These are phyloP conservation scores for Mionectes macconnelli DNA, from an alignment of 2,113 vertebrate species.

Conservation along the genomic window DNA sequence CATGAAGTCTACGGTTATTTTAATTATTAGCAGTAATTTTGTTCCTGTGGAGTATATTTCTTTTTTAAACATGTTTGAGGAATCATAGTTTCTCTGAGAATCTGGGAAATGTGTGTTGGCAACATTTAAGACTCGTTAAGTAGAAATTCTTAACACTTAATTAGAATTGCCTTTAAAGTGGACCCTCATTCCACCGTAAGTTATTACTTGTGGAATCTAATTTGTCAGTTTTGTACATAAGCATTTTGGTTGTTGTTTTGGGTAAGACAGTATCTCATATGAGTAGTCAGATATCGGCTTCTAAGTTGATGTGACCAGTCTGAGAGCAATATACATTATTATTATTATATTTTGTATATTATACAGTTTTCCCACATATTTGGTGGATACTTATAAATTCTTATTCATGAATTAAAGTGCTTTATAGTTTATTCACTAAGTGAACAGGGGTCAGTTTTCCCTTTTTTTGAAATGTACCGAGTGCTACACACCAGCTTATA, in stretches of 20 bases:
- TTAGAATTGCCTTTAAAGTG: neutral
- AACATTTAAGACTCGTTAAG: neutral
- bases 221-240: neutral
- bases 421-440: neutral
- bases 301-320: neutral
- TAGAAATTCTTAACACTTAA: neutral
- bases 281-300: neutral
- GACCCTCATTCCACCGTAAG: neutral
- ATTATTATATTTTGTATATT: neutral
- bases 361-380: fast-evolving
- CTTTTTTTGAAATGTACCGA: neutral
- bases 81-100: neutral
- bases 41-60: neutral
- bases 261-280: neutral
- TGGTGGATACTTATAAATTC: neutral
- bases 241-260: neutral
- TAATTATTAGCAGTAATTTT: neutral
- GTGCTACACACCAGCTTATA: neutral
- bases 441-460: neutral
- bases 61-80: neutral
- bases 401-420: neutral
- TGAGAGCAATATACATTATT: neutral
- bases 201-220: neutral
- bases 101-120: neutral
- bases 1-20: neutral